A percentile compares a stretch with the other conserved stretches of the same genome.
phyloP scores from a whole-genome alignment of 2,113 vertebrate species.

The Artemisiospiza belli region DNA sequence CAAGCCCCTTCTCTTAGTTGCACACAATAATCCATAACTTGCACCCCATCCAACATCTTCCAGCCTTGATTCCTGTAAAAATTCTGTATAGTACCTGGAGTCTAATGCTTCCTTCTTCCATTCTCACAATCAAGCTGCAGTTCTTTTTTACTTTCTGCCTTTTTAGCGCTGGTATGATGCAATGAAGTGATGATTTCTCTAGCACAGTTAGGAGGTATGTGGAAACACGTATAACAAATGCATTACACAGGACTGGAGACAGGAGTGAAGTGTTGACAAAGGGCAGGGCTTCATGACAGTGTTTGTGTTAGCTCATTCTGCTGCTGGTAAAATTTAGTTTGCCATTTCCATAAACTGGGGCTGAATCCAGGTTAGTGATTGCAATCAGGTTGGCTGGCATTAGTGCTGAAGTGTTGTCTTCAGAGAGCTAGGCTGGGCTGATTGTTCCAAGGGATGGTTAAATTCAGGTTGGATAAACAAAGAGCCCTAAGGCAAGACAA shows the following conservation, averaged over 20 bases:
- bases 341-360: slow-evolving; percentile 31
- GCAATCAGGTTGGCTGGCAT: not conserved
- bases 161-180: not conserved
- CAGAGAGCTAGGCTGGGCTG: slow-evolving; percentile 17
- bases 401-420: slow-evolving; percentile 3
- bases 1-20: not conserved
- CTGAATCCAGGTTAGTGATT: slow-evolving; percentile 51
- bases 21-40: not conserved
- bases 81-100: not conserved
- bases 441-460: slow-evolving; percentile 24
- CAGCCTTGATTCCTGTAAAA: not conserved
- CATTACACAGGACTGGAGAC: slow-evolving; percentile 30
- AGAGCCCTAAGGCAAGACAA: slow-evolving; percentile 24
- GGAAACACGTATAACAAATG: slow-evolving; percentile 52
- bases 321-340: slow-evolving; percentile 38
- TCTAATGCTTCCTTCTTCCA: not conserved
- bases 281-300: slow-evolving; percentile 59
- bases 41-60: not conserved
- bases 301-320: slow-evolving; percentile 60
- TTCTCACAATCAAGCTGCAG: not conserved
- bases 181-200: not conserved
- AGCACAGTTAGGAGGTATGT: slow-evolving; percentile 38
- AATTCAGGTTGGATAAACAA: slow-evolving; percentile 45
- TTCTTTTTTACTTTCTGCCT: not conserved
- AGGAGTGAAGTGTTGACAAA: slow-evolving; percentile 68